These are phyloP conservation scores for Chiroxiphia lanceolata DNA, from an alignment of 2,797 vertebrate genomes.

Conservation along the genomic window DNA sequence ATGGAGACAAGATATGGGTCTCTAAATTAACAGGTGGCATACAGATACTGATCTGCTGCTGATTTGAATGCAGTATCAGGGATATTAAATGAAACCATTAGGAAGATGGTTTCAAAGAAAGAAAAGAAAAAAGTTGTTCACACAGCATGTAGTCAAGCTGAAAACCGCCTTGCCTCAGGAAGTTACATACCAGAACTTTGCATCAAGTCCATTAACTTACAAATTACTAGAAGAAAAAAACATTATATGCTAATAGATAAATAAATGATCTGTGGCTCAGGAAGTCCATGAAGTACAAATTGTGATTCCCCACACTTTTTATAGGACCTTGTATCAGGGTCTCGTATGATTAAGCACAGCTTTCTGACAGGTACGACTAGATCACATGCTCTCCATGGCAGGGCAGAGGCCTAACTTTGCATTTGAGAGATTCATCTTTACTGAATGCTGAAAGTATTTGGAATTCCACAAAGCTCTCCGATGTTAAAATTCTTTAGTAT, in stretches of 20 bases:
- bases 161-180: neutral
- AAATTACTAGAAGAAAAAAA: neutral
- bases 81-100: neutral
- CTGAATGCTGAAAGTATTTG: neutral
- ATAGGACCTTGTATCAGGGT: neutral
- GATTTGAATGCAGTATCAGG: neutral
- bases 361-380: neutral
- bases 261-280: neutral
- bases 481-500: neutral
- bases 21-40: neutral
- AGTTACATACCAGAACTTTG: neutral
- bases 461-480: neutral
- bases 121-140: neutral
- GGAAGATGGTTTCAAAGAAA: neutral
- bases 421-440: neutral
- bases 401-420: neutral
- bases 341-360: neutral
- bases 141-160: neutral
- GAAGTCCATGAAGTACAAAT: neutral
- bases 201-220: neutral
- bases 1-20: neutral
- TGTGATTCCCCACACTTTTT: neutral
- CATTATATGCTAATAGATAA: neutral
- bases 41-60: neutral
- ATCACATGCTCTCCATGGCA: neutral